Evolutionary conservation across 2,113 vertebrate genomes (phyloP), one percentile per base, ranked within the genome.

Genomic region (Mirza zaza): DNA sequence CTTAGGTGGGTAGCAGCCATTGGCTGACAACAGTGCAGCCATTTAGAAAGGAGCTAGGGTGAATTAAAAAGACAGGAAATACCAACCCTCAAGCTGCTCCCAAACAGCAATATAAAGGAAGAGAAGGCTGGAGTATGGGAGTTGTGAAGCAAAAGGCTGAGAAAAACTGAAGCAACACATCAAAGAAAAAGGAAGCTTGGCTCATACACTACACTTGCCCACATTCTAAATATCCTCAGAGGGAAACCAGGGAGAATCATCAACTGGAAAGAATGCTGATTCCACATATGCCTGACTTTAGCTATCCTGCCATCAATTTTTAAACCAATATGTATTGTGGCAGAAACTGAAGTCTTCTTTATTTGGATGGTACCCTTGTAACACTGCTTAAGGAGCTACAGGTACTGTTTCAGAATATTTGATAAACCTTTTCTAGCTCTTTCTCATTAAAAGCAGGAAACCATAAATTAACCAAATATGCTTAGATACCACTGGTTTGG

Each of bases 341-440:
- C 17, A 93, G 65, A 93, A 95, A 97, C n/a, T 87, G 32, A 96
- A 86, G 42, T 81, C 34, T 68, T 76, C 29, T 48, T 87, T 55
- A 17, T 73, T 88, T 87, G 15, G 32, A 68, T 32, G 29, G 48
- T 82, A 71, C 23, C 29, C 91, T 80, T 57, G 76, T 34, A 71
- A 83, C 9, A 57, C 67, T 85, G 48, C 23, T 75, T 76, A 29
- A 90, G 25, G 73, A 86, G 14, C 63, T 2, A 3, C 59, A 82
- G 57, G 32, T 67, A 61, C 34, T 87, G 75, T 55, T 70, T 81
- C 8, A 76, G n/a, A 95, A 87, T 50, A 91, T 20, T 83, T 95
- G 57, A 82, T 55, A 87, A 90, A 82, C 12, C 48, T 61, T 50
- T 73, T 68, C 12, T 91, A 63, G 27, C 8, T 87, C 48, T 87